Conservation (phyloP, 2,888 invertebrate genomes). For the Agonopterix arenella region DNA sequence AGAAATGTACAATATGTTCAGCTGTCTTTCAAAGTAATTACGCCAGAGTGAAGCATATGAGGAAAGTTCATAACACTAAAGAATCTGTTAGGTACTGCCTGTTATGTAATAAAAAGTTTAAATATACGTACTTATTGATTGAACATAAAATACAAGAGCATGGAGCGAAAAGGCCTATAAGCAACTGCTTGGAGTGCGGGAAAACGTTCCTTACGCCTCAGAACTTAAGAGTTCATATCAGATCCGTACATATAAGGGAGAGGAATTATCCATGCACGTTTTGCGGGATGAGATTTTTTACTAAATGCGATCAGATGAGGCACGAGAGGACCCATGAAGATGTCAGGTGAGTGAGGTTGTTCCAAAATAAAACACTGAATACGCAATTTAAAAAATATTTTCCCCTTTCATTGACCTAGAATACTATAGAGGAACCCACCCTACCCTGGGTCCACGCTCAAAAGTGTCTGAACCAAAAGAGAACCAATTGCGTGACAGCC, state of each 20-base stretch:
- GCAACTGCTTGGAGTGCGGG: conserved; percentile 30
- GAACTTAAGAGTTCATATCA: conserved; percentile 31
- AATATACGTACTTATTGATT: conserved; percentile 19
- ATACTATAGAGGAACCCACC: too few relatives aligned
- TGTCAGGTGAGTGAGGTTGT: conserved; percentile 10
- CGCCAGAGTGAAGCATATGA: conserved; percentile 18
- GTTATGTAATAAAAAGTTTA: conserved; percentile 21
- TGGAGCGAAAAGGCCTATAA: conserved; percentile 15
- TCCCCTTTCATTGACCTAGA: too few relatives aligned
- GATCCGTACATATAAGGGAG: conserved; percentile 34
- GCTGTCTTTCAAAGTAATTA: conserved; percentile 20
- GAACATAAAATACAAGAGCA: conserved; percentile 26
- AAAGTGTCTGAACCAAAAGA: too few relatives aligned
- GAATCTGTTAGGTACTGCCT: conserved; percentile 18
- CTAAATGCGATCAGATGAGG: conserved; percentile 28
- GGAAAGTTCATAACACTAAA: conserved; percentile 13
- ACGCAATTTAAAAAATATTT: too few relatives aligned
- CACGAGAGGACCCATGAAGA: conserved; percentile 40
- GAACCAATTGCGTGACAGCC: too few relatives aligned
- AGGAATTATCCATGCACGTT: conserved; percentile 28
- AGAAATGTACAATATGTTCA: conserved; percentile 33
- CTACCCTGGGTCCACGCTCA: too few relatives aligned
- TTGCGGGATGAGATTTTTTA: conserved; percentile 38
- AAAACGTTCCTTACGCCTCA: conserved; percentile 27
- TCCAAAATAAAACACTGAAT: too few relatives aligned